Conservation (phyloP, 2,888 invertebrate genomes). For the Girardia tigrina region DNA sequence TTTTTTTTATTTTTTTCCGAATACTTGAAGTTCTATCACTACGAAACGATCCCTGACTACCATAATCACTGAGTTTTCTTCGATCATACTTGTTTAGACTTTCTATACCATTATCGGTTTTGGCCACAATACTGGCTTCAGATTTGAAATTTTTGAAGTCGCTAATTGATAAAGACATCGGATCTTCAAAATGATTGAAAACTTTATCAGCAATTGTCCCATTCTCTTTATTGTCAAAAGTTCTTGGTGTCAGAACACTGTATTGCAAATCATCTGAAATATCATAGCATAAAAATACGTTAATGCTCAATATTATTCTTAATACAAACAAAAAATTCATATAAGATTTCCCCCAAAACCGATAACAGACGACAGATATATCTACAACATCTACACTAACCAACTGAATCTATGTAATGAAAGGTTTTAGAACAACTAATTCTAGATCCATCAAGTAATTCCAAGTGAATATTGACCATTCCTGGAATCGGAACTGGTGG, state of each 20-base stretch:
- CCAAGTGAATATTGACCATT: background rate
- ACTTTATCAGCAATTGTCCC: background rate
- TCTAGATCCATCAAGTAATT: background rate
- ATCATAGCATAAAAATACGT: no score
- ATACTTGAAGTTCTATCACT: background rate
- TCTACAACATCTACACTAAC: background rate
- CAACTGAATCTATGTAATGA: background rate
- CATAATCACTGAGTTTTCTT: background rate
- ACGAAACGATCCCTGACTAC: background rate
- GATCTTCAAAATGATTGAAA: background rate
- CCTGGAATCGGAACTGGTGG: background rate
- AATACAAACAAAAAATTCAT: no score
- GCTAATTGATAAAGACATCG: background rate
- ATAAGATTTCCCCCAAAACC: no score
- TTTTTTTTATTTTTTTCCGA: background rate
- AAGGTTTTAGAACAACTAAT: background rate
- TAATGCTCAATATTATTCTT: no score
- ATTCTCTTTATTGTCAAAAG: background rate
- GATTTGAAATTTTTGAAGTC: background rate
- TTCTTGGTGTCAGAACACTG: background rate
- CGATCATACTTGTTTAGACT: background rate
- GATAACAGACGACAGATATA: background rate
- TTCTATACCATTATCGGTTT: background rate
- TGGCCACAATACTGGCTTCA: background rate
- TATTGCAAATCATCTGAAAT: background rate